These are phyloP conservation scores for Caenorhabditis remanei DNA, from an alignment of 1,140 invertebrate species.

Conservation along the genomic window DNA sequence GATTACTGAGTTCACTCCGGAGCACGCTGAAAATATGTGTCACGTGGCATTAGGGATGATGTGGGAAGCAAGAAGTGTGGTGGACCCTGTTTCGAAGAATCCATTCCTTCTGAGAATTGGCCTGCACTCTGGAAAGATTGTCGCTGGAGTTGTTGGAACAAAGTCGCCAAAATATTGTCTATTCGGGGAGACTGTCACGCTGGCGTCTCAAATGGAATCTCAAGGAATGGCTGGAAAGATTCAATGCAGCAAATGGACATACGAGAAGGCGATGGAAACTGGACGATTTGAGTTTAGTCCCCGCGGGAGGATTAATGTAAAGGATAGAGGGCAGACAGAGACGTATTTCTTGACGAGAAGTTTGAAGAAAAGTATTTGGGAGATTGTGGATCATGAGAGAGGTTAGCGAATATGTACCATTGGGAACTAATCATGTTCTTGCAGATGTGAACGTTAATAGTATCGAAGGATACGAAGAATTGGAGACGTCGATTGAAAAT, in stretches of 20 bases:
- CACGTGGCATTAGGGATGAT: constrained; percentile 85
- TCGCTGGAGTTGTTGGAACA: constrained; percentile 80
- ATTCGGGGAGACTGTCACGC: constrained; percentile 85
- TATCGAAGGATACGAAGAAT: constrained; percentile 75
- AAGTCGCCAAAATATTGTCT: constrained; percentile 81
- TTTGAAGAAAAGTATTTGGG: constrained; percentile 76
- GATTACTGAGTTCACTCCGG: constrained; percentile 89
- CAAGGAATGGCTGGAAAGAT: constrained; percentile 72
- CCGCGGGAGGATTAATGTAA: constrained; percentile 74
- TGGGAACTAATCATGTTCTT: too few species aligned
- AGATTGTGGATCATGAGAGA: constrained; percentile 71
- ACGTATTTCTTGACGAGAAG: constrained; percentile 72
- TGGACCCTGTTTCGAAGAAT: constrained; percentile 70
- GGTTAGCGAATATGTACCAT: constrained; percentile 59
- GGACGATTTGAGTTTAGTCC: constrained; percentile 76
- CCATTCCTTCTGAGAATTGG: constrained; percentile 71
- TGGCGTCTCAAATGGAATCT: constrained; percentile 77
- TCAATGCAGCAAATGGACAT: constrained; percentile 72
- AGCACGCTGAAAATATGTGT: constrained; percentile 92
- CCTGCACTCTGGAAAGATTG: constrained; percentile 74
- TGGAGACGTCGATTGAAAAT: constrained; percentile 69
- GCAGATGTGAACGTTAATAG: constrained; percentile 73
- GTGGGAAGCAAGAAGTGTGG: constrained; percentile 75
- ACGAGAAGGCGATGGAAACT: constrained; percentile 66
- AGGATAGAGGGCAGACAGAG: constrained; percentile 75